Evolutionary conservation across 1,140 invertebrate genomes (phyloP), one percentile per base, ranked within the genome.

Genomic region (Hesperophylax magnus): DNA sequence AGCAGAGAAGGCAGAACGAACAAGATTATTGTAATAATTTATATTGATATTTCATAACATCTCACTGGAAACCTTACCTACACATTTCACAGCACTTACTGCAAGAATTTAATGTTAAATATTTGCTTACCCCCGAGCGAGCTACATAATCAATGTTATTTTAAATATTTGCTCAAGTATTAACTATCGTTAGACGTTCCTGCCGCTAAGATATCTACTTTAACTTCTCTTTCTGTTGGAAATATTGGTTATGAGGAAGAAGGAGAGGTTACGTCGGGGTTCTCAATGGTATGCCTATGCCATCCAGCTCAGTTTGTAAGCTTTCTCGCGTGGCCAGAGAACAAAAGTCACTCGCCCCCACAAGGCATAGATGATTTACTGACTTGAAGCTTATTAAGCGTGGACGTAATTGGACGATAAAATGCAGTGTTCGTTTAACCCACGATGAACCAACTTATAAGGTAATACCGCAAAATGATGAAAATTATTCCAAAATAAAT

Each of bases 281-380:
- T 47, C 1, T 47, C 39, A 14, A 8, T 8, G 39, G 39, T 47
- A 47, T 47, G 11, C 11, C 39, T 14, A 47, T 34, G n/a, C 31
- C 15, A 6, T 17, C 61, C 24, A 9, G 15, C 6, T 24, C 24
- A 31, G 18, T 17, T 65, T 24, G 18, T 18, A n/a, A 54, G 69
- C 47, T 72, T 72, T 72, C 69, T 54, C 18, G 52, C 69, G 69
- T 72, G 52, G 47, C 53, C 56, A 31, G 47, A 72, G 47, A 72
- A 72, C 69, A 20, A 67, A 8, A 47, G 31, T 17, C 34, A n/a
- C 27, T 53, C 54, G 24, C 39, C 47, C 69, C 69, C 39, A 69
- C 65, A 6, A 72, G 69, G 69, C 47, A 53, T 72, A 53, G 47
- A 24, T 72, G 69, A 72, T 72, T 72, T 72, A 72, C 27, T 6